phyloP scores from a whole-genome alignment of 2,797 vertebrate genomes.

The Pangasius larnaudii region DNA sequence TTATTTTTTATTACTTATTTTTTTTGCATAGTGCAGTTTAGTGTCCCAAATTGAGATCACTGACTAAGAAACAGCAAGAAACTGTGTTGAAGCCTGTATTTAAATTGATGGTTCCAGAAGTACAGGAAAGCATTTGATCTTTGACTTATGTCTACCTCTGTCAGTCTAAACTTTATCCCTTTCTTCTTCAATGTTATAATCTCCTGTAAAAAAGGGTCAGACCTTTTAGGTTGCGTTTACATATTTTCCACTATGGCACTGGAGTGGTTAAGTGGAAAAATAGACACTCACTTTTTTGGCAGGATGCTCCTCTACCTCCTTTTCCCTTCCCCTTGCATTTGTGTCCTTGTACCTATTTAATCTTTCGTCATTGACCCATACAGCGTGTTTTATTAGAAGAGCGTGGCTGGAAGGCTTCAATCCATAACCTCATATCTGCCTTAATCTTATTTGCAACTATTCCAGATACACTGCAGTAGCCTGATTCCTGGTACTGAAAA shows the following conservation, averaged over 20 bases:
- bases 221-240: neutral
- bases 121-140: neutral
- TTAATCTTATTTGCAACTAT: neutral
- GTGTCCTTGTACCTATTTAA: neutral
- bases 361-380: neutral
- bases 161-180: neutral
- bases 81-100: neutral
- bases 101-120: neutral
- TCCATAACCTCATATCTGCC: neutral
- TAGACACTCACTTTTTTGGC: neutral
- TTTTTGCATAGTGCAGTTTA: neutral
- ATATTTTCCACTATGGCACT: neutral
- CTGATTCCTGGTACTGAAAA: neutral
- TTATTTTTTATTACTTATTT: neutral
- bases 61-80: neutral
- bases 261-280: neutral
- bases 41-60: neutral
- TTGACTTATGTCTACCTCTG: neutral
- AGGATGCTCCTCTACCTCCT: neutral
- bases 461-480: neutral
- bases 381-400: neutral
- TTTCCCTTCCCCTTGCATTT: neutral
- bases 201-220: neutral
- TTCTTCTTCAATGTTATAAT: neutral
- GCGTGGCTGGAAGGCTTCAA: neutral